Evolutionary conservation across 2,888 invertebrate species (phyloP), one percentile per base, ranked within the genome.

Genomic region (Orthonevra nobilis): DNA sequence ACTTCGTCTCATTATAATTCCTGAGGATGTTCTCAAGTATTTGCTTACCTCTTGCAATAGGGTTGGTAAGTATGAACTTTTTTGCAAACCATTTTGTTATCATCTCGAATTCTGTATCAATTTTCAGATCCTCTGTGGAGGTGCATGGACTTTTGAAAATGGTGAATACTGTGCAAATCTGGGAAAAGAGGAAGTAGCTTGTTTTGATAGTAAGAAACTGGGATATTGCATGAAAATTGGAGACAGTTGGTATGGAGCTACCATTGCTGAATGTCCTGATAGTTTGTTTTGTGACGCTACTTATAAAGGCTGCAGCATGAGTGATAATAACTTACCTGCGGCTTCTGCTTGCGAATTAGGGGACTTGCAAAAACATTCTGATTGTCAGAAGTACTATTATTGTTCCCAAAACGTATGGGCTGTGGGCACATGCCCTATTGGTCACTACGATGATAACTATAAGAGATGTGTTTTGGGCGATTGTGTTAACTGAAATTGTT

Each of bases 391-490:
- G 1, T 72, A 15, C 19, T 58, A 34, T 42, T 72, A 64, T 34
- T 72, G 72, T 28, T 63, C 63, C 2, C 10, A 4, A 2, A 28
- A 32, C 10, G 3, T 6, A n/a, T 72, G 72, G 72, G 20, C 42
- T 1, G 60, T 42, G 9, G 56, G 10, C 0, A 3, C 0, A 2
- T 75, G 74, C 19, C 15, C 20, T n/a, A 9, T 6, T 28, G 69
- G 68, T 10, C 34, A 19, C 4, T 75, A 7, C 15, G 40, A 61
- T 42, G 46, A 48, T 9, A n/a, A 3, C 12, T 6, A 2, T n/a
- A 34, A 34, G 12, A 40, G 52, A 1, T 75, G 74, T 40, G 32
- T 20, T 0, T 40, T 75, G 17, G 60, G 52, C 2, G 34, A 15
- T 19, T 69, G 69, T 34, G 30, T n/a, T 4, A 2, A 12, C 6